Conservation (phyloP, 2,888 invertebrate species). For the Parascotia fuliginaria region DNA sequence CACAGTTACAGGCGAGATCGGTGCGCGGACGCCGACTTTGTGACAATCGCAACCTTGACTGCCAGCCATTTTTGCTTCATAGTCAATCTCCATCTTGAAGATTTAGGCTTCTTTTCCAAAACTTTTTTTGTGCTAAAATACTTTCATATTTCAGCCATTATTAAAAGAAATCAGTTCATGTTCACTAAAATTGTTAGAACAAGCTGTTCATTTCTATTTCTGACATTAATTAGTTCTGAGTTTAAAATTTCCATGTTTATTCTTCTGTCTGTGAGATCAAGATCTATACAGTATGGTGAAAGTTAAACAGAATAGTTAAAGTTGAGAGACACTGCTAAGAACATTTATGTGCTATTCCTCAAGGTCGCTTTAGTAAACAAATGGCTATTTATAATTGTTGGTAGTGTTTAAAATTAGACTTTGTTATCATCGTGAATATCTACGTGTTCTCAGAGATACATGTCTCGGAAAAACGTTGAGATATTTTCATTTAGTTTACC, state of each 20-base stretch:
- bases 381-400: slow-evolving; percentile 12
- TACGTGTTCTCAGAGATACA: neutral
- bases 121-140: too few species aligned
- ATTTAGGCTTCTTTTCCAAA: neutral
- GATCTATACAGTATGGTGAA: neutral
- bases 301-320: slow-evolving; percentile 12
- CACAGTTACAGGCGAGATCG: slow-evolving; percentile 62
- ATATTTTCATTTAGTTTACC: neutral
- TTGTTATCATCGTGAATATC: neutral
- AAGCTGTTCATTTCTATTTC: too few species aligned
- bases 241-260: neutral
- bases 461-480: neutral
- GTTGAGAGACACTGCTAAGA: too few species aligned
- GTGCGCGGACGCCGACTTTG: slow-evolving; percentile 61
- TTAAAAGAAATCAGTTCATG: too few species aligned
- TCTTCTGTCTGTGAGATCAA: neutral
- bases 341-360: slow-evolving; percentile 4
- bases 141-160: neutral
- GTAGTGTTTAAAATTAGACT: slow-evolving; percentile 9
- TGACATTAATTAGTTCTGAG: too few species aligned
- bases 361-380: slow-evolving; percentile 16
- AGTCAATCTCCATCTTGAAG: neutral
- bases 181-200: too few species aligned
- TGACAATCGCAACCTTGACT: slow-evolving; percentile 66
- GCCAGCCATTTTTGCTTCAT: slow-evolving; percentile 9